phyloP scores from a whole-genome alignment of 2,888 invertebrate genomes.

The Gandaritis pyraliata region DNA sequence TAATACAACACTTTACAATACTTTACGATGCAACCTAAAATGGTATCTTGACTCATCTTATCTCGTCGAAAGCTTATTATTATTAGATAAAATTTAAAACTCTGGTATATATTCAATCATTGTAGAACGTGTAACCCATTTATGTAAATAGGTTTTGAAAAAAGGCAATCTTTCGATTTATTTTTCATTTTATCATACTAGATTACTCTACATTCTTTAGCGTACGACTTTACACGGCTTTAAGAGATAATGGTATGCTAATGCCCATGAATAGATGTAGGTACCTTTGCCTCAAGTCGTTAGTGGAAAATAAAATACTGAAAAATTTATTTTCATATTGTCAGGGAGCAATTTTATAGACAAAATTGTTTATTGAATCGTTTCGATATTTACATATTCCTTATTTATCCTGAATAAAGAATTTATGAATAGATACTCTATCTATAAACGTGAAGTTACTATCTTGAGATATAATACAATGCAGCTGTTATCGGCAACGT shows the following conservation, averaged over 20 bases:
- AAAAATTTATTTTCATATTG: conserved; percentile 42
- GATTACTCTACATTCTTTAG: conserved; percentile 62
- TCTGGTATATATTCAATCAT: conserved; percentile 50
- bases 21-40: conserved; percentile 38
- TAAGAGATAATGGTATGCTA: conserved; percentile 69
- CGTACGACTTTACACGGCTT: conserved; percentile 61
- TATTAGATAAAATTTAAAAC: conserved; percentile 34
- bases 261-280: conserved; percentile 59
- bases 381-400: conserved; percentile 14
- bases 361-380: conserved; percentile 17
- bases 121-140: conserved; percentile 52
- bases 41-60: conserved; percentile 23
- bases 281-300: conserved; percentile 50
- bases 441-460: conserved; percentile 12
- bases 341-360: conserved; percentile 16
- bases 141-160: conserved; percentile 51
- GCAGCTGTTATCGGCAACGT: conserved; percentile 39
- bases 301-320: conserved; percentile 51
- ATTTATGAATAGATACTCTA: conserved; percentile 18
- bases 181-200: conserved; percentile 58
- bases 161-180: conserved; percentile 52
- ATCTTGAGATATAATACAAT: conserved; percentile 21
- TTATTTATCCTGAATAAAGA: conserved; percentile 17
- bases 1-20: conserved; percentile 29
- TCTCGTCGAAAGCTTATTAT: conserved; percentile 7